A percentile compares a stretch with the other conserved stretches of the same genome.
phyloP scores from a whole-genome alignment of 2,113 vertebrate species.

The Hoplias malabaricus region DNA sequence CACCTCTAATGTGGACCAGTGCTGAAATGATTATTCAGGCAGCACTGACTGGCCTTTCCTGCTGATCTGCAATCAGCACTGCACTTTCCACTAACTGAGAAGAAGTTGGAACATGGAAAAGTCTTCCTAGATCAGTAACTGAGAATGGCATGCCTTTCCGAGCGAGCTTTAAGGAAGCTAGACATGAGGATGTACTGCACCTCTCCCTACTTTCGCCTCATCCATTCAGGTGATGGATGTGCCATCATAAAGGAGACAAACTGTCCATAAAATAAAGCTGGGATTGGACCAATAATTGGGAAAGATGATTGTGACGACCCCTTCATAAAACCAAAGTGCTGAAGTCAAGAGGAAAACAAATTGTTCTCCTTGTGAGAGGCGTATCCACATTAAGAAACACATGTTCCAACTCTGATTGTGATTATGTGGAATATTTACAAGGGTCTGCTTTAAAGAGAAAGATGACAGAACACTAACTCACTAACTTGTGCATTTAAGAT shows the following conservation, averaged over 20 bases:
- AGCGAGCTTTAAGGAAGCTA: background rate
- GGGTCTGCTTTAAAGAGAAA: no score
- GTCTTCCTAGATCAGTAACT: background rate
- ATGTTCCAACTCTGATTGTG: no score
- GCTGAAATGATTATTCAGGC: background rate
- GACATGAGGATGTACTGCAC: background rate
- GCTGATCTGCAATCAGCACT: background rate
- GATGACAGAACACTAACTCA: no score
- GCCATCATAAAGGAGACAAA: conserved; percentile 35
- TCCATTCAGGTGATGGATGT: conserved; percentile 17
- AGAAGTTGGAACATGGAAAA: background rate
- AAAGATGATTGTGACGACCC: conserved; percentile 40
- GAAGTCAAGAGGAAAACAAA: conserved; percentile 24
- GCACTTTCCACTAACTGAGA: background rate
- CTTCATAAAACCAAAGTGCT: conserved; percentile 40
- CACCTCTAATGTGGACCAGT: background rate
- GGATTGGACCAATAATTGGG: conserved; percentile 26
- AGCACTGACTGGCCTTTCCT: background rate
- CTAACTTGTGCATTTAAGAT: no score
- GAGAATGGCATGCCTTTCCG: background rate
- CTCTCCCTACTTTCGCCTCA: background rate
- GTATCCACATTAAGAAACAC: background rate
- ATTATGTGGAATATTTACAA: no score
- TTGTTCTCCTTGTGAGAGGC: background rate
- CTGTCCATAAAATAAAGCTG: conserved; percentile 42